Base-by-base conservation (phyloP, 2,113 vertebrate genomes). In the Ceyx melanurus region DNA sequence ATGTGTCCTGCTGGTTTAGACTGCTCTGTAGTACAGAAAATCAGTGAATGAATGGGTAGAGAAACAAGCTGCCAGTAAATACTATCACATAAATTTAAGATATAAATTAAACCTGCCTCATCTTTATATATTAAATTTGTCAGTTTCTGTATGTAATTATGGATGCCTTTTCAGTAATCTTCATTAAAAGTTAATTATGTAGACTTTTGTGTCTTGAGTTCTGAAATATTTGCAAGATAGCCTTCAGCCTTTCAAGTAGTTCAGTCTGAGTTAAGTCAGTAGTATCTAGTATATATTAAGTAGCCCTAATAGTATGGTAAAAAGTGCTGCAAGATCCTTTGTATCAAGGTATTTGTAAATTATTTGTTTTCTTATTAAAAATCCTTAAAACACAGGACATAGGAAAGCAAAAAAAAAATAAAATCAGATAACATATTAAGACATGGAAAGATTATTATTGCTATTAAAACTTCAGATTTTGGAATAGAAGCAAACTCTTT, bases 1-100 rank as follows among this genome's bases (percentile, higher is more conserved):
- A 16, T 2, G 18, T 11, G 43, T 13, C 58, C 53, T 37, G 0
- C 16, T 16, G 13, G 2, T 1, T 18, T 67, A 43, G 53, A 28
- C 22, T 31, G 28, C 17, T 74, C 3, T 26, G 3, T 14, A 11
- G 37, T 54, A 26, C 25, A 54, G 53, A 54, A 67, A 67, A 54
- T 56, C 33, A n/a, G 26, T 26, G 54, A 25, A 66, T 40, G 21
- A 35, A 46, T 8, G 19, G 46, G 53, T 20, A n/a, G 2, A 72
- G 48, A 51, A 60, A 13, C 8, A 11, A 6, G 15, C 50, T n/a
- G 68, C 18, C 60, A 68, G 9, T 7, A 57, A 78, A 31, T 19
- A 56, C 5, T 11, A 14, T 10, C 48, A 60, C 16, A 33, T 5
- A 25, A 23, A 62, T 18, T 11, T 25, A 64, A 76, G 23, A 20